phyloP scores from a whole-genome alignment of 2,113 vertebrate species.

The Tretioscincus oriximinensis region DNA sequence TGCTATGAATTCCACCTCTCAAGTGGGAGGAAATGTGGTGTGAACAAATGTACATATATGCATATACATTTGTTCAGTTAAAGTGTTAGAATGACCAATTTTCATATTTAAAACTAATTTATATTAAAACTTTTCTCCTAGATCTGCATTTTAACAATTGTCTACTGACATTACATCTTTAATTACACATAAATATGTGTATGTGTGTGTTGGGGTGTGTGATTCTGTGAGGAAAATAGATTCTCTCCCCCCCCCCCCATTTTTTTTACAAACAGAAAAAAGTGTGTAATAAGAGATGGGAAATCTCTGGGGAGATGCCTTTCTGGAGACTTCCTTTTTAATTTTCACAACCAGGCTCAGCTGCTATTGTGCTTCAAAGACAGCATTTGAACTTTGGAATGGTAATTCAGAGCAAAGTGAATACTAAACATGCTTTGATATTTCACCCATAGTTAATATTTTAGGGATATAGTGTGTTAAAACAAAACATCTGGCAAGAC shows the following conservation, averaged over 20 bases:
- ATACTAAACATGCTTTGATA: background rate
- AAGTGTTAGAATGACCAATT: background rate
- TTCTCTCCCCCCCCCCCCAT: too few species aligned
- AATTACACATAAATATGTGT: background rate
- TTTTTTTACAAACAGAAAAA: background rate
- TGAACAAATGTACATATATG: too few species aligned
- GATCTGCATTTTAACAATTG: background rate
- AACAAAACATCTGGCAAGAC: constrained; percentile 22
- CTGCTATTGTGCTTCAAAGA: constrained; percentile 6
- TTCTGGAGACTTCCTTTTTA: constrained; percentile 2
- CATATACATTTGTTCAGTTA: background rate
- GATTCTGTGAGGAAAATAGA: too few species aligned
- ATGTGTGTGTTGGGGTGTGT: too few species aligned
- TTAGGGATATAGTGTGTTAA: constrained; percentile 18
- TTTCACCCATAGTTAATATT: background rate
- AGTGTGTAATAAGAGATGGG: background rate
- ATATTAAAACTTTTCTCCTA: background rate
- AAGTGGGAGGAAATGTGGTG: too few species aligned
- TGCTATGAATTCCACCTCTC: too few species aligned
- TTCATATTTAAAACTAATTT: background rate
- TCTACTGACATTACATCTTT: background rate
- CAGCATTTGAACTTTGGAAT: background rate
- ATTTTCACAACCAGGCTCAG: background rate
- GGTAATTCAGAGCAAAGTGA: constrained; percentile 16
- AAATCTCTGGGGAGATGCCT: accelerated